Percentiles rank a stretch among this genome's conserved stretches.
phyloP scores from a whole-genome alignment of 2,113 vertebrate genomes.

The Brachionichthys hirsutus region DNA sequence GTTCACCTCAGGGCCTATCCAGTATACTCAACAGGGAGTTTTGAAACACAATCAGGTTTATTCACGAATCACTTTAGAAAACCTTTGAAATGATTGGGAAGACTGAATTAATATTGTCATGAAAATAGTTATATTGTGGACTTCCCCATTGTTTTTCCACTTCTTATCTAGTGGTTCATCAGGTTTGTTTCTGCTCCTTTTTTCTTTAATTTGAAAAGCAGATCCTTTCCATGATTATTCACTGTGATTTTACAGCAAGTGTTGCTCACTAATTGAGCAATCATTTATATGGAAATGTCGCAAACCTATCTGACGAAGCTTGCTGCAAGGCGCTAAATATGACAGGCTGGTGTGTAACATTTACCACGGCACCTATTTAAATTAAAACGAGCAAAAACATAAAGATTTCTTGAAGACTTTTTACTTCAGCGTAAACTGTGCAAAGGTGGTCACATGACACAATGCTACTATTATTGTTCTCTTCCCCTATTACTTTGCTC shows the following conservation, averaged over 20 bases:
- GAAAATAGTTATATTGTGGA: conserved; percentile 6
- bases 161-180: conserved; percentile 8
- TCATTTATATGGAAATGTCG: background rate
- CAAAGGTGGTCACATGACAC: too few species aligned
- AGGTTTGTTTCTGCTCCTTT: conserved; percentile 13
- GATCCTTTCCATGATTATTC: background rate
- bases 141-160: conserved; percentile 3
- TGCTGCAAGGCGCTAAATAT: too few species aligned
- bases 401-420: too few species aligned
- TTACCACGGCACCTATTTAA: too few species aligned
- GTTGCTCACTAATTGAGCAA: conserved; percentile 6
- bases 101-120: too few species aligned
- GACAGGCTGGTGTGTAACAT: too few species aligned
- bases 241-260: conserved; percentile 1
- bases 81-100: background rate
- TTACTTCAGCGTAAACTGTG: too few species aligned
- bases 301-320: conserved; percentile 12
- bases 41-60: background rate
- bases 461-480: too few species aligned
- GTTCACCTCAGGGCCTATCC: too few species aligned
- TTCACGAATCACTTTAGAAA: background rate
- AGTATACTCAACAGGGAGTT: too few species aligned
- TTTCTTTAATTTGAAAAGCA: conserved; percentile 16
- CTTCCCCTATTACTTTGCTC: too few species aligned
- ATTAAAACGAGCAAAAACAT: too few species aligned